Evolutionary conservation across 2,888 invertebrate genomes (phyloP).

Genomic region (Periphyllus acericola): DNA sequence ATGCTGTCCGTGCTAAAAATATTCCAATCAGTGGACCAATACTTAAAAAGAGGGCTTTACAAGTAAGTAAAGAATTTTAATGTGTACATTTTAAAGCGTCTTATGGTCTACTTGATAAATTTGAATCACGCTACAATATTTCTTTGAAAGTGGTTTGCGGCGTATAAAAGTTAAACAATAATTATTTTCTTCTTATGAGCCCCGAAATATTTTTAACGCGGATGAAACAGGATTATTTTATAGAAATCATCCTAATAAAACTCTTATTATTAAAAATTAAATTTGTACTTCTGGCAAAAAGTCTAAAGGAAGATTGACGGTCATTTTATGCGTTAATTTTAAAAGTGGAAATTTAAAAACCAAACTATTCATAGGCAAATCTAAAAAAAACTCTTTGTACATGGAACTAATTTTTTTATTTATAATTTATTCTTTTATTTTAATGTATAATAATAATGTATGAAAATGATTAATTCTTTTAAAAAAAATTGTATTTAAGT

Average conservation of each 20-base stretch:
- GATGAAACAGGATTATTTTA: constrained; percentile 45
- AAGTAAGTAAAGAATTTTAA: not conserved
- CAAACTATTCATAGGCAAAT: constrained; percentile 33
- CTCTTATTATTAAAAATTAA: not conserved
- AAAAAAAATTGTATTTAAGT: too few relatives aligned
- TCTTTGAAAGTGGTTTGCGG: not conserved
- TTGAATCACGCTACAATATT: not conserved
- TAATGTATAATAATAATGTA: too few relatives aligned
- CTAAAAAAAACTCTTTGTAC: constrained; percentile 37
- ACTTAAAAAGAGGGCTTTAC: not conserved
- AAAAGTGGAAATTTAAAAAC: too few relatives aligned
- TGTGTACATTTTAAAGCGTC: not conserved
- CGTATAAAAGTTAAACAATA: not conserved
- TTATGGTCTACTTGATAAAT: not conserved
- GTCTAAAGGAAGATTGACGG: constrained; percentile 25
- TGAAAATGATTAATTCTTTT: too few relatives aligned
- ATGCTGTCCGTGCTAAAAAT: too few relatives aligned
- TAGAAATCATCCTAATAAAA: constrained; percentile 33
- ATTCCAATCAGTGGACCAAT: too few relatives aligned
- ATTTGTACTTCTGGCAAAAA: constrained; percentile 24
- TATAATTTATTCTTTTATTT: too few relatives aligned
- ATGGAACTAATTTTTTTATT: too few relatives aligned
- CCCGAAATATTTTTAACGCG: constrained; percentile 38
- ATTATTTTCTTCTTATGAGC: constrained; percentile 26
- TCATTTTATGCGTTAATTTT: constrained; percentile 37